Evolutionary conservation across 2,797 vertebrate species (phyloP).

Genomic region (Chromobotia macracanthus): DNA sequence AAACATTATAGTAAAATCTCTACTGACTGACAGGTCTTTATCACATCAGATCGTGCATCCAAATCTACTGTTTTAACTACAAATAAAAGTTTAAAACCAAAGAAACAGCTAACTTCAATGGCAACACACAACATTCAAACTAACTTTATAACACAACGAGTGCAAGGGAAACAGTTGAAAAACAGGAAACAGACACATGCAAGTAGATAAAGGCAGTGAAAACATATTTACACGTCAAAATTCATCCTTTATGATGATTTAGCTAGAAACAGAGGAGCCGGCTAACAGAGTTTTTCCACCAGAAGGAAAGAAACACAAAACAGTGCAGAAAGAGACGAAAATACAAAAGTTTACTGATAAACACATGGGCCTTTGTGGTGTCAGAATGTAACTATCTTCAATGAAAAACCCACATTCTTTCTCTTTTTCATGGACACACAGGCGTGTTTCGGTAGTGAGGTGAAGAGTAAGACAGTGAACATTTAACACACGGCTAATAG

Average conservation of each 20-base stretch:
- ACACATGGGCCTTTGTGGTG: conserved; percentile 63
- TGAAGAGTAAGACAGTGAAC: conserved; percentile 31
- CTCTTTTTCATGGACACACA: not conserved
- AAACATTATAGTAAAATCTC: too few species aligned
- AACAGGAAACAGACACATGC: conserved; percentile 4
- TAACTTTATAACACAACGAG: not conserved
- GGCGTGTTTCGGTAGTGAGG: conserved; percentile 1
- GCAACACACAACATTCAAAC: not conserved
- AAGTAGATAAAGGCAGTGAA: not conserved
- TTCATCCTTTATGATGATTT: conserved; percentile 7
- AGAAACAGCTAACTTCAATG: not conserved
- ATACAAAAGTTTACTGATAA: conserved; percentile 69
- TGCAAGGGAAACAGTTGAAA: not conserved
- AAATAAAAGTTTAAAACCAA: conserved; percentile 16
- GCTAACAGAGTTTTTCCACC: not conserved
- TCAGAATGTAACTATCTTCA: conserved; percentile 65
- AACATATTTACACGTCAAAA: conserved; percentile 69
- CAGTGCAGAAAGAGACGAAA: conserved; percentile 61
- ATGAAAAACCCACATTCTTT: conserved; percentile 56
- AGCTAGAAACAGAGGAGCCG: conserved; percentile 7
- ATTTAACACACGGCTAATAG: conserved; percentile 76
- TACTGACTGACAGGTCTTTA: too few species aligned
- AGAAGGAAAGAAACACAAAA: conserved; percentile 57
- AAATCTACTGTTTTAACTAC: conserved; percentile 5
- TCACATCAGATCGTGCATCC: too few species aligned